Conservation (phyloP, 2,113 vertebrate species). For the Hippocampus zosterae region DNA sequence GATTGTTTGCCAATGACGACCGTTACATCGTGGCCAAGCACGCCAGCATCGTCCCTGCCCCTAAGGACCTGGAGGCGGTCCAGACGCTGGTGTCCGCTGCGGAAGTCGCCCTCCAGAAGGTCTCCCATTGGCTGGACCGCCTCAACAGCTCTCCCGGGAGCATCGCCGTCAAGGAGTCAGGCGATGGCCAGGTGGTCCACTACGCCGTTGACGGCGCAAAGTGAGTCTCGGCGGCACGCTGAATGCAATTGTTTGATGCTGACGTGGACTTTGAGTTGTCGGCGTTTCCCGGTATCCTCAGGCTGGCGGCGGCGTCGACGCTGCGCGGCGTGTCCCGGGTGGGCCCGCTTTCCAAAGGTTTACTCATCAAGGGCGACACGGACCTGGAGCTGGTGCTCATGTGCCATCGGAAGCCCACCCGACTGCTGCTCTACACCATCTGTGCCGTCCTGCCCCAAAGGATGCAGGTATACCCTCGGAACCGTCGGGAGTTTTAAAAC, state of each 20-base stretch:
- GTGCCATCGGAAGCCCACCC: slow-evolving; percentile 86
- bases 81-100: slow-evolving; percentile 90
- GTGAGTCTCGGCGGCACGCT: slow-evolving; percentile 3
- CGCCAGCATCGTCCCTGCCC: slow-evolving; percentile 83
- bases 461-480: slow-evolving; percentile 80
- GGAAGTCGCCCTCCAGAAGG: slow-evolving; percentile 88
- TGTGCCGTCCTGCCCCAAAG: slow-evolving; percentile 88
- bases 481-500: too few species aligned
- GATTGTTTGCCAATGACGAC: slow-evolving; percentile 74
- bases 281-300: slow-evolving; percentile 35
- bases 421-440: slow-evolving; percentile 80
- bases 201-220: slow-evolving; percentile 61
- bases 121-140: slow-evolving; percentile 85
- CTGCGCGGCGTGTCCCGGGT: slow-evolving; percentile 89
- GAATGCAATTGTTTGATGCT: too few species aligned
- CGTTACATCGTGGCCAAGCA: slow-evolving; percentile 93
- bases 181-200: slow-evolving; percentile 67
- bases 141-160: slow-evolving; percentile 70
- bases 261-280: not conserved
- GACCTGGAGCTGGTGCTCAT: slow-evolving; percentile 89
- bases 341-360: slow-evolving; percentile 87
- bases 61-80: slow-evolving; percentile 88
- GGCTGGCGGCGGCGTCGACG: slow-evolving; percentile 52
- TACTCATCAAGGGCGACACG: slow-evolving; percentile 85
- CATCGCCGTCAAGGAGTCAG: slow-evolving; percentile 40